These are phyloP conservation scores for Eucidaris tribuloides DNA, from an alignment of 35 echinoderm and acorn worm genomes.

Conservation along the genomic window DNA sequence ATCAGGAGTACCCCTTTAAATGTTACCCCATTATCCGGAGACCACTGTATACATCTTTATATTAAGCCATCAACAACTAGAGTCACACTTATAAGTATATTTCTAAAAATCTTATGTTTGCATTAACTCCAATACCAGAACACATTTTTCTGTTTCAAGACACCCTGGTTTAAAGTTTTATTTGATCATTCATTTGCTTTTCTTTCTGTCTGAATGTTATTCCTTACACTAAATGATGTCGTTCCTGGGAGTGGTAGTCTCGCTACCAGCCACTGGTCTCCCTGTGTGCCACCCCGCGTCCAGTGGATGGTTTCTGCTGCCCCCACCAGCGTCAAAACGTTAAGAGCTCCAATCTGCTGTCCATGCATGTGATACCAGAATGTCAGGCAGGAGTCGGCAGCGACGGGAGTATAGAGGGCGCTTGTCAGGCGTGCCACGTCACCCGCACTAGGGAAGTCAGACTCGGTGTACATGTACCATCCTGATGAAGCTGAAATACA, in stretches of 20 bases:
- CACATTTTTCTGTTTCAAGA: too few species aligned
- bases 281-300: constrained; percentile 29
- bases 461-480: constrained; percentile 59
- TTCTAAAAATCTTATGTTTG: too few species aligned
- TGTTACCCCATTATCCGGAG: too few species aligned
- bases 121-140: too few species aligned
- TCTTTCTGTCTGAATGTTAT: too few species aligned
- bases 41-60: too few species aligned
- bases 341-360: constrained; percentile 33
- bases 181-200: too few species aligned
- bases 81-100: too few species aligned
- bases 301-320: constrained; percentile 11
- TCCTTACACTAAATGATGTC: not conserved
- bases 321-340: constrained; percentile 4
- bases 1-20: too few species aligned
- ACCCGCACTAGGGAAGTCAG: constrained; percentile 17
- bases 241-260: not conserved
- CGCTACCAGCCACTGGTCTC: constrained; percentile 48
- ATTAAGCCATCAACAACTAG: too few species aligned
- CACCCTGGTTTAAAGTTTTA: too few species aligned
- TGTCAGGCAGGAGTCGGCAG: constrained; percentile 41
- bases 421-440: constrained; percentile 57
- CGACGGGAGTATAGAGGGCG: constrained; percentile 9
- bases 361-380: constrained; percentile 99
- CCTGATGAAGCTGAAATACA: not conserved